These are phyloP conservation scores for Syngnathus typhle DNA, from an alignment of 2,113 vertebrate genomes.

Conservation along the genomic window DNA sequence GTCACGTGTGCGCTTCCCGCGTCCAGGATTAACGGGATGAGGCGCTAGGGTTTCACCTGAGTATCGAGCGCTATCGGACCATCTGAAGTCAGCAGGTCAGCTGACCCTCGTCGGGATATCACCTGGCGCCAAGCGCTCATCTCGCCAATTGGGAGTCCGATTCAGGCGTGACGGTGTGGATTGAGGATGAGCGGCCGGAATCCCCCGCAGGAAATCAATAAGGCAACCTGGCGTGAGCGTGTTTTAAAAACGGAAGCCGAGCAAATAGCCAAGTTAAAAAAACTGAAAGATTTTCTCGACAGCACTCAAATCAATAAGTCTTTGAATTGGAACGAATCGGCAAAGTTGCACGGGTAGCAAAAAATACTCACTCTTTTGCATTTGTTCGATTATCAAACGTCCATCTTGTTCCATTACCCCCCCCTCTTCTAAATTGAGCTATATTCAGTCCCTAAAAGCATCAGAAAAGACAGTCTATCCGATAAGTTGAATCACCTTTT, in stretches of 20 bases:
- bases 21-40: neutral
- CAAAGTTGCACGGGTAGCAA: neutral
- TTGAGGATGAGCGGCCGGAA: constrained; percentile 11
- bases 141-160: constrained; percentile 13
- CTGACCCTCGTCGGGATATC: constrained; percentile 28
- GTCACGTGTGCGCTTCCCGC: constrained; percentile 30
- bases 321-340: neutral
- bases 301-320: neutral
- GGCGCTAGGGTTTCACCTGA: constrained; percentile 34
- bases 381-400: constrained; percentile 6
- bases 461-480: constrained; percentile 39
- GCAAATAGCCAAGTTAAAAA: neutral
- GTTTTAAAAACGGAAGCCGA: neutral
- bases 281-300: neutral
- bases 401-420: constrained; percentile 21
- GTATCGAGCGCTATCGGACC: constrained; percentile 26
- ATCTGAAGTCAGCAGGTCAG: constrained; percentile 26
- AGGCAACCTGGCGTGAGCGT: neutral
- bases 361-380: neutral
- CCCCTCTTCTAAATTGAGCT: constrained; percentile 1
- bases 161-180: constrained; percentile 13
- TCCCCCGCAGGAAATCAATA: constrained; percentile 14
- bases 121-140: constrained; percentile 5
- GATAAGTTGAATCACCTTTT: constrained; percentile 30
- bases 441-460: constrained; percentile 53